Conservation (phyloP, 2,113 vertebrate genomes). For the Saccopteryx leptura region DNA sequence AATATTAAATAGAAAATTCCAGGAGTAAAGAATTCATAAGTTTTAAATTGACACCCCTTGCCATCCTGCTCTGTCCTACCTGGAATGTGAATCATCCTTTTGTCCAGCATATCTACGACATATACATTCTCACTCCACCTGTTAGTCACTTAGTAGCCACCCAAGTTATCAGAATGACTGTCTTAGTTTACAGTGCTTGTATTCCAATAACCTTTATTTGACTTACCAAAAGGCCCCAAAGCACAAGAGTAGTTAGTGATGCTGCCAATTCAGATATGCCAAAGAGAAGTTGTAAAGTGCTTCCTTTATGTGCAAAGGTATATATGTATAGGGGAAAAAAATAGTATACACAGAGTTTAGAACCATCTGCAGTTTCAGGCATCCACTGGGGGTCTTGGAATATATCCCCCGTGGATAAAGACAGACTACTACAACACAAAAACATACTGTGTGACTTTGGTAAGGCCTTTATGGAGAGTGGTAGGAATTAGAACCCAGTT, state of each 20-base stretch:
- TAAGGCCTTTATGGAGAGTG: not conserved
- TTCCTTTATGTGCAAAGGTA: not conserved
- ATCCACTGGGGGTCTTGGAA: not conserved
- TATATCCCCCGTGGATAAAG: not conserved
- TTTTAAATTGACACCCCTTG: not conserved
- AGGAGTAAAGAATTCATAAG: not conserved
- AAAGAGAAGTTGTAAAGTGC: not conserved
- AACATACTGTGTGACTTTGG: not conserved
- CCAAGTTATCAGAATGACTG: not conserved
- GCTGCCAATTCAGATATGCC: not conserved
- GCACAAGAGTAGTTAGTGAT: not conserved
- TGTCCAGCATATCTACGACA: too few species aligned
- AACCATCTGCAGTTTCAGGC: not conserved
- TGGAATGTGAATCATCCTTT: not conserved
- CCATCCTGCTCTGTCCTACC: not conserved
- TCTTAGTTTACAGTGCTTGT: not conserved
- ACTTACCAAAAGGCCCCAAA: not conserved
- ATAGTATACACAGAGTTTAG: not conserved
- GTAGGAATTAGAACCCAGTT: not conserved
- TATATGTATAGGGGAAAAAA: not conserved
- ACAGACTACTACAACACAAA: not conserved
- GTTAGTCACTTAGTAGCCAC: not conserved
- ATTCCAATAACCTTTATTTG: not conserved
- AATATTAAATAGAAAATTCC: not conserved
- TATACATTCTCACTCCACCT: not conserved